phyloP scores from a whole-genome alignment of 23 tunicate genomes.

The Halocynthia roretzi region DNA sequence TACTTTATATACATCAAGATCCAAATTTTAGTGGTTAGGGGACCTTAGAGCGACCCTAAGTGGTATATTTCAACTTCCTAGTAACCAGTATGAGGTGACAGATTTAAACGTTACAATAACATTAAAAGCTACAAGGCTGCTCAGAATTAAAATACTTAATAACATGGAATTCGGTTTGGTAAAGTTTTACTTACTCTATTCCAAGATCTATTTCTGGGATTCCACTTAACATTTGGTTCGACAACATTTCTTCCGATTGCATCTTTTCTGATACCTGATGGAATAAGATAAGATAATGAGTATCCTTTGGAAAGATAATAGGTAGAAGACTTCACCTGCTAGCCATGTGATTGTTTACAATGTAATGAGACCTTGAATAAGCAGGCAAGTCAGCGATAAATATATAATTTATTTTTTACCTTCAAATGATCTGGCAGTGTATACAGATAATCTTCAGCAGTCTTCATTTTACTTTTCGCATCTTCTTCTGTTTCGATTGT shows the following conservation, averaged over 20 bases:
- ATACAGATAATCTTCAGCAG: slow-evolving; percentile 80
- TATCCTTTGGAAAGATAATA: background rate
- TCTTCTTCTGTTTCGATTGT: slow-evolving; percentile 11
- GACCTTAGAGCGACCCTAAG: no score
- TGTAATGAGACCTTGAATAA: background rate
- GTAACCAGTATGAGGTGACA: no score
- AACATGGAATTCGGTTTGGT: no score
- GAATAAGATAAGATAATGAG: background rate
- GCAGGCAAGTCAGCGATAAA: no score
- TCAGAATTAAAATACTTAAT: no score
- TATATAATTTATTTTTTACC: slow-evolving; percentile 1
- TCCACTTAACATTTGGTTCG: slow-evolving; percentile 96
- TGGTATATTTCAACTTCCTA: no score
- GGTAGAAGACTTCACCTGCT: background rate
- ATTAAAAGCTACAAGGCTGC: no score
- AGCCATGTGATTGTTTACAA: background rate
- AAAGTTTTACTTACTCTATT: slow-evolving; percentile 33
- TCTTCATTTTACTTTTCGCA: slow-evolving; percentile 20
- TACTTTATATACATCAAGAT: no score
- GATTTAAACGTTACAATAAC: no score
- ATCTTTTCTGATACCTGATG: slow-evolving; percentile 34
- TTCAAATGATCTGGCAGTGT: slow-evolving; percentile 80
- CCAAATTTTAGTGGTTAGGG: no score
- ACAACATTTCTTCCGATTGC: slow-evolving; percentile 90
- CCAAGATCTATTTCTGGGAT: slow-evolving; percentile 96